These are phyloP conservation scores for Sarcophaga caerulescens DNA, from an alignment of 2,888 invertebrate genomes.

Conservation along the genomic window DNA sequence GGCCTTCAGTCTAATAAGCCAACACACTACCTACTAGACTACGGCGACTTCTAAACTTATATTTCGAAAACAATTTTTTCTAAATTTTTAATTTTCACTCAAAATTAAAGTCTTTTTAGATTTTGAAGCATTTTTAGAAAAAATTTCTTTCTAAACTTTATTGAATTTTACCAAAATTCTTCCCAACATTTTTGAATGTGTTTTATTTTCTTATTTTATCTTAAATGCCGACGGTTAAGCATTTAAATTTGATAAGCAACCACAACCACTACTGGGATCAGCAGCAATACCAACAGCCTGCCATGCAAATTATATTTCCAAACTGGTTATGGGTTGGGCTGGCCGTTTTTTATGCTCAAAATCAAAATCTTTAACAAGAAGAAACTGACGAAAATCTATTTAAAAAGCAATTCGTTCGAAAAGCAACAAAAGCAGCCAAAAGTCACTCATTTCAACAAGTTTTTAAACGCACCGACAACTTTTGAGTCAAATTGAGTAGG, in stretches of 20 bases:
- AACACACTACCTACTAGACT: too few relatives aligned
- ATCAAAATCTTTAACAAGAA: neutral
- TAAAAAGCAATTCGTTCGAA: conserved; percentile 2
- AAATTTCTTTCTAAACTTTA: too few relatives aligned
- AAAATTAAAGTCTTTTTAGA: too few relatives aligned
- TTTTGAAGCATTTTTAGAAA: too few relatives aligned
- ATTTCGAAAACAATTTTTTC: too few relatives aligned
- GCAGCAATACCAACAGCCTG: neutral
- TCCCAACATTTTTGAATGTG: too few relatives aligned
- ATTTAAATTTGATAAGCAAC: neutral
- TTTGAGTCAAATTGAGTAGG: conserved; percentile 34
- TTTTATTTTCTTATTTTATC: neutral
- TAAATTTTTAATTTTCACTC: too few relatives aligned
- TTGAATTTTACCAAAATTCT: too few relatives aligned
- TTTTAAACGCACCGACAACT: conserved; percentile 29
- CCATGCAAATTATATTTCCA: conserved; percentile 28
- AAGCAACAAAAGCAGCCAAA: conserved; percentile 31
- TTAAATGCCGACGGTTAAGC: conserved; percentile 44
- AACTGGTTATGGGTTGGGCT: conserved; percentile 63
- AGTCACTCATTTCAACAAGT: conserved; percentile 64
- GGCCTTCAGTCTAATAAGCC: too few relatives aligned
- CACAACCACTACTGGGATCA: neutral
- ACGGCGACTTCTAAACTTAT: too few relatives aligned
- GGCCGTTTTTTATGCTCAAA: conserved; percentile 5
- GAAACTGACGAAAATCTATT: conserved; percentile 38